Conservation (phyloP, 2,888 invertebrate genomes). For the Cosmia trapezina region DNA sequence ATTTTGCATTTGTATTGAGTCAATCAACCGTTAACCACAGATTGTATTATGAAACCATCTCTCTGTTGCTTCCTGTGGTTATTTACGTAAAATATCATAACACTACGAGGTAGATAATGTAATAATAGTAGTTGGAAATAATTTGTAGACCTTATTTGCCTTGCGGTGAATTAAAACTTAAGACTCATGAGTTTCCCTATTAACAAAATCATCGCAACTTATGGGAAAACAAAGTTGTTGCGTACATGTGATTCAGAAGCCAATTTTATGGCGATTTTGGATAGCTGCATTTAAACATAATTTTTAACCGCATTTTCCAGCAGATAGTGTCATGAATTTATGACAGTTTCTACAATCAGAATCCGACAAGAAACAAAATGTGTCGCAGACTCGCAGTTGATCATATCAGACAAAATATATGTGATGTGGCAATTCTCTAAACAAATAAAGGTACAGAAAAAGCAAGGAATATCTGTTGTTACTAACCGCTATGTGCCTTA, state of each 20-base stretch:
- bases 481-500: slow-evolving; percentile 85
- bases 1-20: slow-evolving; percentile 20
- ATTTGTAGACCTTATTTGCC: background rate
- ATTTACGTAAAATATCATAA: slow-evolving; percentile 46
- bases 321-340: no score
- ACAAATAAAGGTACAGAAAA: background rate
- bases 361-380: background rate
- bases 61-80: slow-evolving; percentile 49
- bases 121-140: background rate
- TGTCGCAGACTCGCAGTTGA: background rate
- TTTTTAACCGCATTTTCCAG: background rate
- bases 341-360: background rate
- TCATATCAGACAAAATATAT: background rate
- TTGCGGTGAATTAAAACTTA: background rate
- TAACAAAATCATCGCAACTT: slow-evolving; percentile 9
- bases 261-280: background rate
- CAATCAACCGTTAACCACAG: slow-evolving; percentile 51
- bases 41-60: slow-evolving; percentile 38
- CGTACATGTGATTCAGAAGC: slow-evolving; percentile 4
- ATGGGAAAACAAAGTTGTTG: background rate
- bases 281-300: background rate
- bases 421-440: background rate
- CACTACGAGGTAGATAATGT: slow-evolving; percentile 4
- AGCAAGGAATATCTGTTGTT: background rate
- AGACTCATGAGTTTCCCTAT: slow-evolving; percentile 1